These are phyloP conservation scores for Puntigrus tetrazona DNA, from an alignment of 2,113 vertebrate species.

Conservation along the genomic window DNA sequence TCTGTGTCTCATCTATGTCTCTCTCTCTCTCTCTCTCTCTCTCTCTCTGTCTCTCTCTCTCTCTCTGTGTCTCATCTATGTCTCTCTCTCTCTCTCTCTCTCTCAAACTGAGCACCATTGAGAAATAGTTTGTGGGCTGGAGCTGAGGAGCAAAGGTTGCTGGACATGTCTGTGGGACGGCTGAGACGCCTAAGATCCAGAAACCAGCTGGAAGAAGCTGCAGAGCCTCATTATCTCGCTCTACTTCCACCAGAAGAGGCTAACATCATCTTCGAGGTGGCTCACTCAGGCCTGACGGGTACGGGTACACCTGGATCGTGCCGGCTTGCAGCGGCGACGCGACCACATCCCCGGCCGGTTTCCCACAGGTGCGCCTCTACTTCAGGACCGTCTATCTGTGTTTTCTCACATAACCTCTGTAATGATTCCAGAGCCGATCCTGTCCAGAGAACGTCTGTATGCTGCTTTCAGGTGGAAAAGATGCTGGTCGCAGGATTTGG, in stretches of 20 bases:
- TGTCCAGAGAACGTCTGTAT: no score
- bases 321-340: slow-evolving; percentile 88
- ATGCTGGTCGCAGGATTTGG: no score
- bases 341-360: slow-evolving; percentile 85
- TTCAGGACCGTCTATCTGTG: no score
- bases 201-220: slow-evolving; percentile 98
- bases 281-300: slow-evolving; percentile 89
- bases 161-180: slow-evolving; percentile 97
- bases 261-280: slow-evolving; percentile 95
- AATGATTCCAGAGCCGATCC: no score
- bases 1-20: no score
- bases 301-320: slow-evolving; percentile 88
- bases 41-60: no score
- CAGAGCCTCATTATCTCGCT: slow-evolving; percentile 97
- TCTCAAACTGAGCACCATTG: slow-evolving; percentile 88
- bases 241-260: slow-evolving; percentile 96
- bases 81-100: no score
- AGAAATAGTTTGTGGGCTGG: slow-evolving; percentile 99
- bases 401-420: no score
- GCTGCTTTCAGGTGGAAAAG: no score
- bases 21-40: no score
- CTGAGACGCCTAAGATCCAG: slow-evolving; percentile 95
- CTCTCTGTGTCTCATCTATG: no score
- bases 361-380: slow-evolving; percentile 68
- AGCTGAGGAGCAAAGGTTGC: slow-evolving; percentile 94